Base-by-base conservation (phyloP, 1,140 invertebrate genomes). In the Pinna nobilis region DNA sequence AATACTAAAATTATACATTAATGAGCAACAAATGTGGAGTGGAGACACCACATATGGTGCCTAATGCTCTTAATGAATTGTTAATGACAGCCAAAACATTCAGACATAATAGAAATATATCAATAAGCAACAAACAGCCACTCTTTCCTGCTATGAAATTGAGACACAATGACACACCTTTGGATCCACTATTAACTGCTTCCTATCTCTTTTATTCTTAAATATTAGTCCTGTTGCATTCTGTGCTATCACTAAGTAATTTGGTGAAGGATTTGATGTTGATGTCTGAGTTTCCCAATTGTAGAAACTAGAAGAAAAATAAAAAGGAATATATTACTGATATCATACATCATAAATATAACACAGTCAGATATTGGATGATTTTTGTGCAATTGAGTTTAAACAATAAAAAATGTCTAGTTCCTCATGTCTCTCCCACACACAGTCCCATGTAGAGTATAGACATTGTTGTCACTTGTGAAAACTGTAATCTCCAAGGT, bases 261-360 rank as follows among this genome's bases (percentile, higher is more conserved):
- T 94, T 60, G 91, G 89, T 37, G 92, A 93, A 65, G 92, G 91
- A 76, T 94, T 94, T 13, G 92, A 91, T 20, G 90, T 88, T 0
- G 91, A 91, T 41, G 91, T 92, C 4, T 92, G 91, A 39, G 90
- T 92, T 77, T 92, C 91, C 93, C 93, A 94, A 85, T 95, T 92
- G 82, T 93, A 94, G 82, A 90, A 90, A 70, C 88, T 89, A 66
- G n/a, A 82, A 79, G 57, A 37, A 23, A 2, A 47, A 63, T 33
- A n/a, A 39, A 63, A 15, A 13, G 23, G 13, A 44, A 18, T n/a
- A 32, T 44, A 30, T 53, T 23, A 13, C 7, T 53, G 50, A 28
- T 15, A 28, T 28, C 20, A 20, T 51, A 18, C 30, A 20, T 20
- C 4, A 53, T n/a, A n/a, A n/a, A n/a, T n/a, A n/a, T n/a, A n/a